phyloP scores from a whole-genome alignment of 1,140 invertebrate species.

The Brachionus angularis region DNA sequence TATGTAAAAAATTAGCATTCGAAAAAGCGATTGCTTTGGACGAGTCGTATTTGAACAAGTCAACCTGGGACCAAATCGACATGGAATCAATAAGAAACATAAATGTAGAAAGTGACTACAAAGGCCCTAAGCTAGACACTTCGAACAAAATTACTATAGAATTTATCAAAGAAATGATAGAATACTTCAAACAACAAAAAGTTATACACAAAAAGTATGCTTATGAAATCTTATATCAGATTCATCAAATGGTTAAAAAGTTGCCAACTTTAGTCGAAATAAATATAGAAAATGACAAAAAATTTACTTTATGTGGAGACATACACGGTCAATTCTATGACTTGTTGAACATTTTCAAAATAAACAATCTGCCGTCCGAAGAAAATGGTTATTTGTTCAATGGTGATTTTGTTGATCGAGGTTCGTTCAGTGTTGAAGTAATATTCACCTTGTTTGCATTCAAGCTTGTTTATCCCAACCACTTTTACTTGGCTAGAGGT shows the following conservation, averaged over 20 bases:
- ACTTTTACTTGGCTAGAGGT: conserved; percentile 95
- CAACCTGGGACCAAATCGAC: conserved; percentile 78
- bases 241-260: conserved; percentile 19
- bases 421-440: conserved; percentile 97
- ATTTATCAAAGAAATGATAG: conserved; percentile 73
- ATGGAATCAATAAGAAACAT: conserved; percentile 76
- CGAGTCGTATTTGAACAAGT: conserved; percentile 69
- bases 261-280: conserved; percentile 67
- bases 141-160: conserved; percentile 72
- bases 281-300: conserved; percentile 71
- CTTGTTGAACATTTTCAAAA: conserved; percentile 91
- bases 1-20: conserved; percentile 88
- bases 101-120: conserved; percentile 64
- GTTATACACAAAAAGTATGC: conserved; percentile 94
- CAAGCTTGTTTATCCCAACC: conserved; percentile 90
- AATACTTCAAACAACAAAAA: conserved; percentile 83
- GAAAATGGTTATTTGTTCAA: conserved; percentile 84
- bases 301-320: conserved; percentile 99
- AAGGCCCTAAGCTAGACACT: conserved; percentile 81
- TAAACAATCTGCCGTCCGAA: conserved; percentile 90
- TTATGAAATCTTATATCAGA: conserved; percentile 70
- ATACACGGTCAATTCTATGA: conserved; percentile 99
- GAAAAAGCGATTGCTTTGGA: conserved; percentile 94
- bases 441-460: conserved; percentile 96
- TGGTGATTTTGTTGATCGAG: conserved; percentile 97